phyloP scores from a whole-genome alignment of 2,113 vertebrate genomes.

The Misgurnus anguillicaudatus region DNA sequence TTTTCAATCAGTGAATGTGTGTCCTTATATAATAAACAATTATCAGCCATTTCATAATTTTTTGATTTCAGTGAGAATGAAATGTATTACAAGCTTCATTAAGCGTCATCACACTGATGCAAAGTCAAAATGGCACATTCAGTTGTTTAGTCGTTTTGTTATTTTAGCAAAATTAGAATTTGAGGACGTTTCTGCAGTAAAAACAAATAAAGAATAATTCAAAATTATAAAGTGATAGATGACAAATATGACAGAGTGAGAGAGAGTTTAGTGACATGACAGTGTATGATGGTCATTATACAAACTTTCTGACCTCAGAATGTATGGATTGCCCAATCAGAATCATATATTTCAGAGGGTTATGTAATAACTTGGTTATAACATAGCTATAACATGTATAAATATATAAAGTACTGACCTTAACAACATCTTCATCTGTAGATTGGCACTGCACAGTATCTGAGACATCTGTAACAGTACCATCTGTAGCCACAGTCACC shows the following conservation, averaged over 20 bases:
- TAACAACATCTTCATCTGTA: constrained; percentile 86
- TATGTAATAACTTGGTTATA: neutral
- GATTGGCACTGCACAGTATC: constrained; percentile 87
- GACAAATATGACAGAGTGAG: too few relatives aligned
- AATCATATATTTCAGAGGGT: too few relatives aligned
- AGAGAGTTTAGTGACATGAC: too few relatives aligned
- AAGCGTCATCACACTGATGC: neutral
- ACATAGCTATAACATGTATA: too few relatives aligned
- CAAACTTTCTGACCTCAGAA: too few relatives aligned
- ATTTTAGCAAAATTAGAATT: neutral
- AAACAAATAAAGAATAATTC: too few relatives aligned
- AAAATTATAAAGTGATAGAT: too few relatives aligned
- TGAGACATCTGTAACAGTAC: constrained; percentile 83
- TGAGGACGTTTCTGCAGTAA: neutral
- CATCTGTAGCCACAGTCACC: constrained; percentile 83
- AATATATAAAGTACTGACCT: constrained; percentile 73
- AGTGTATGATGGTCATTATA: too few relatives aligned
- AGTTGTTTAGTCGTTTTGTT: too few relatives aligned
- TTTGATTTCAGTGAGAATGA: neutral
- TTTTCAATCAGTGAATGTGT: neutral
- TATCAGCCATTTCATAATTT: neutral
- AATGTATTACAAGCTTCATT: constrained; percentile 5
- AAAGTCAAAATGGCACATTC: neutral
- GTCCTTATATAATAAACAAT: neutral
- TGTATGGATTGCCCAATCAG: too few relatives aligned